Evolutionary conservation across 2,113 vertebrate genomes (phyloP), one percentile per base, ranked within the genome.

Genomic region (Nipponia nippon): DNA sequence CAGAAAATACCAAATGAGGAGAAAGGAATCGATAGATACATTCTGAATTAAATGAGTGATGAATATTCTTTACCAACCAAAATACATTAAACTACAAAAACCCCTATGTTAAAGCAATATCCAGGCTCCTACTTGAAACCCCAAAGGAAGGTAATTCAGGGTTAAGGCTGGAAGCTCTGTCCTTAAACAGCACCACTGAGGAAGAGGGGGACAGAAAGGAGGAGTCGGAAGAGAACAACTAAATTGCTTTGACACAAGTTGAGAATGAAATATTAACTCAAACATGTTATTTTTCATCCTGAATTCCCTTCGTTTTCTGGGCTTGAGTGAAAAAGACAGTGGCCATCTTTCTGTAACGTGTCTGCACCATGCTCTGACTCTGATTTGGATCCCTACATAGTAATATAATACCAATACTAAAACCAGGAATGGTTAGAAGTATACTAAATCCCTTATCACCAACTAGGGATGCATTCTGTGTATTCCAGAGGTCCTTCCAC

Each of bases 1-100:
- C 99, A 98, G 98, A 98, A 99, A 99, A 99, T 99, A 99, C 98
- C 98, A 99, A 98, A 99, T 98, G 98, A 98, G 98, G 97, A 97
- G 97, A 97, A 98, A 97, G 96, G 97, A 98, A 99, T 99, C 98
- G 97, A 99, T 99, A 98, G 95, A 98, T 97, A 98, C 97, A 97
- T 97, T 96, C 95, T 98, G 98, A 98, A 98, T 98, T 98, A 98
- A 98, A 98, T 98, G 98, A 98, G 98, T 98, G 98, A 99, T 98
- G 98, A 98, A 98, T 99, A 98, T 98, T 98, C 97, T 98, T 98
- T 98, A 98, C 97, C 97, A 98, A 98, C 97, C 97, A 98, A 99
- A 99, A 99, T 98, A 99, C 99, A 99, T 98, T 98, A 98, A 97
- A 96, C 77, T 71, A 85, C 90, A 96, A 95, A 97, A 94, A 10